Conservation (phyloP, 2,797 vertebrate genomes). For the Sphenodon punctatus region DNA sequence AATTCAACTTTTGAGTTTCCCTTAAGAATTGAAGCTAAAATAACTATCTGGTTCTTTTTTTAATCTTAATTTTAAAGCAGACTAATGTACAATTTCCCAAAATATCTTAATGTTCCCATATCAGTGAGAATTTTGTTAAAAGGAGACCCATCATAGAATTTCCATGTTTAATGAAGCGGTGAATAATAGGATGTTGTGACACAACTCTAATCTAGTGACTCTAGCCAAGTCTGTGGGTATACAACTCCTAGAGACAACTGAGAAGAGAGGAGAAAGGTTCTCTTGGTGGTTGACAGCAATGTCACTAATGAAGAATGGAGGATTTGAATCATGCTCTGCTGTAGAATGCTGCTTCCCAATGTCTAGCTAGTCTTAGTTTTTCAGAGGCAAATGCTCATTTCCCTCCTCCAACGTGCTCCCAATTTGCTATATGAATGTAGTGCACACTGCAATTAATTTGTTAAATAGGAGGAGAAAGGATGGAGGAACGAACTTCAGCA, state of each 20-base stretch:
- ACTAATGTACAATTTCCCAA: neutral
- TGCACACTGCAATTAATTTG: neutral
- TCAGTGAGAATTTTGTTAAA: neutral
- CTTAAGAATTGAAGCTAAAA: conserved; percentile 1
- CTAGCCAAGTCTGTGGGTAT: neutral
- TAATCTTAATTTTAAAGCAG: neutral
- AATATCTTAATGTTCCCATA: rapidly evolving
- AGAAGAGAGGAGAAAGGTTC: neutral
- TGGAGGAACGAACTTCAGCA: neutral
- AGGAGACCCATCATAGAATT: neutral
- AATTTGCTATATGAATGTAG: neutral
- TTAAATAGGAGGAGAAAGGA: neutral
- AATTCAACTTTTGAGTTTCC: conserved; percentile 16
- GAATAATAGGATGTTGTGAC: neutral
- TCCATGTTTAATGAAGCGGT: neutral
- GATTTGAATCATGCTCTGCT: no score
- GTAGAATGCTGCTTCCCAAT: no score
- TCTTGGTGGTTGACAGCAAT: neutral
- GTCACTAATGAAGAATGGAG: neutral
- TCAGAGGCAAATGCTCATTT: neutral
- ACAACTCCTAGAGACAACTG: neutral
- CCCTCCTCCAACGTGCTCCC: neutral
- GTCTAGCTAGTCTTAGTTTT: neutral
- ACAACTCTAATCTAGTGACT: neutral
- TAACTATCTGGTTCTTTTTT: no score